Evolutionary conservation across 2,888 invertebrate genomes (phyloP).

Genomic region (Candidula unifasciata): DNA sequence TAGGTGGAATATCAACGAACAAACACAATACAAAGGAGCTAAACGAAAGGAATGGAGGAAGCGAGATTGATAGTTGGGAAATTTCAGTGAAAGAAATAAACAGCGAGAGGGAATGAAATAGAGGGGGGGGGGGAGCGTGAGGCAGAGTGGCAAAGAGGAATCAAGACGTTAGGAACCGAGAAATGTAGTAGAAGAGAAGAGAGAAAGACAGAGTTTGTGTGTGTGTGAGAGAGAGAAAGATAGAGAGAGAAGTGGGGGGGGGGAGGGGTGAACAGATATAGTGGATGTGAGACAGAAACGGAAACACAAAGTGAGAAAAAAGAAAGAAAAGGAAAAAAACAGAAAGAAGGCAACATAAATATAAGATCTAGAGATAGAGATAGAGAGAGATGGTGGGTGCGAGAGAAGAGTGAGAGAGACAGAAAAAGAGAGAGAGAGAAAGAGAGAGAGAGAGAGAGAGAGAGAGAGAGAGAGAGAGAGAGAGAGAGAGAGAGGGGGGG

Average conservation of each 20-base stretch:
- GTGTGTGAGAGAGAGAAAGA: not conserved
- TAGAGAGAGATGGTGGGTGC: not conserved
- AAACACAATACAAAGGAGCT: too few species aligned
- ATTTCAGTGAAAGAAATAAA: too few species aligned
- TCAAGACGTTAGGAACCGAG: too few species aligned
- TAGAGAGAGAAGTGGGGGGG: not conserved
- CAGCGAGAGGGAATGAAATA: not conserved
- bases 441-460: conserved; percentile 12
- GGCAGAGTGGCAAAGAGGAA: too few species aligned
- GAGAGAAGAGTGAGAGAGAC: conserved; percentile 6
- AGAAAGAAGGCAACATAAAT: not conserved
- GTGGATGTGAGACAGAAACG: not conserved
- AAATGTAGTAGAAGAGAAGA: too few species aligned
- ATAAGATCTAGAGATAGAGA: not conserved
- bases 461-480: conserved; percentile 36
- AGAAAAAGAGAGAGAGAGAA: not conserved
- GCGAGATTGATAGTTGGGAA: too few species aligned
- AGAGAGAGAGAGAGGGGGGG: conserved; percentile 12
- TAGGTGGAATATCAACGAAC: too few species aligned
- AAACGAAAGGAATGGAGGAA: too few species aligned
- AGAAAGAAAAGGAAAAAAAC: not conserved
- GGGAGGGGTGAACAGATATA: not conserved
- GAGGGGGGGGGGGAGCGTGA: not conserved
- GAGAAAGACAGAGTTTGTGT: conserved; percentile 2
- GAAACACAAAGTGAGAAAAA: not conserved